Conservation (phyloP, 2,113 vertebrate genomes). For the Alexandromys fortis region DNA sequence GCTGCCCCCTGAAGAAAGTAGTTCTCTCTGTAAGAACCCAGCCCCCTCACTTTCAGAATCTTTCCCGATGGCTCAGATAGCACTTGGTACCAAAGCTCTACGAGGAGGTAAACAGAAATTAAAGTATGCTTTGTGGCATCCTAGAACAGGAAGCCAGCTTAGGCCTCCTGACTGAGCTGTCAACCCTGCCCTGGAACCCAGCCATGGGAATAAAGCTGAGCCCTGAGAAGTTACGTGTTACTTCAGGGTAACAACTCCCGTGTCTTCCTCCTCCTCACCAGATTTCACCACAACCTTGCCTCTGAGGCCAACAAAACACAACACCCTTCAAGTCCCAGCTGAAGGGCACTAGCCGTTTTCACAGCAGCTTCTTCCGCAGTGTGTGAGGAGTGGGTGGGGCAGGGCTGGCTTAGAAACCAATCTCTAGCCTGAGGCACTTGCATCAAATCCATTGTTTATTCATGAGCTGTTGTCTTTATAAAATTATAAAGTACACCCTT, state of each 20-base stretch:
- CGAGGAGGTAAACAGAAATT: background rate
- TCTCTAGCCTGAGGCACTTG: conserved; percentile 48
- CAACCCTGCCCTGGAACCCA: background rate
- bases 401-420: background rate
- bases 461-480: conserved; percentile 49
- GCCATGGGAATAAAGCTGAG: background rate
- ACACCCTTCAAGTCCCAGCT: background rate
- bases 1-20: fast-evolving
- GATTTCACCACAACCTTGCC: background rate
- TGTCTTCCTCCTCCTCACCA: background rate
- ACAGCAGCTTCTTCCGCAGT: background rate
- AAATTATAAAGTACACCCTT: conserved; percentile 55
- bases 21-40: background rate
- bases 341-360: fast-evolving
- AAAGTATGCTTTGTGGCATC: background rate
- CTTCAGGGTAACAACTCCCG: background rate
- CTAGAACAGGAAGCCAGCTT: background rate
- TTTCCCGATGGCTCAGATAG: background rate
- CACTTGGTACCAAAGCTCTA: too few species aligned
- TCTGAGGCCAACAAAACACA: background rate
- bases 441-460: conserved; percentile 66
- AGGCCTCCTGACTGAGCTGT: too few species aligned
- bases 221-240: background rate
- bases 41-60: too few species aligned
- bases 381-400: background rate